Conservation (phyloP, 2,113 vertebrate genomes). For the Equus quagga region DNA sequence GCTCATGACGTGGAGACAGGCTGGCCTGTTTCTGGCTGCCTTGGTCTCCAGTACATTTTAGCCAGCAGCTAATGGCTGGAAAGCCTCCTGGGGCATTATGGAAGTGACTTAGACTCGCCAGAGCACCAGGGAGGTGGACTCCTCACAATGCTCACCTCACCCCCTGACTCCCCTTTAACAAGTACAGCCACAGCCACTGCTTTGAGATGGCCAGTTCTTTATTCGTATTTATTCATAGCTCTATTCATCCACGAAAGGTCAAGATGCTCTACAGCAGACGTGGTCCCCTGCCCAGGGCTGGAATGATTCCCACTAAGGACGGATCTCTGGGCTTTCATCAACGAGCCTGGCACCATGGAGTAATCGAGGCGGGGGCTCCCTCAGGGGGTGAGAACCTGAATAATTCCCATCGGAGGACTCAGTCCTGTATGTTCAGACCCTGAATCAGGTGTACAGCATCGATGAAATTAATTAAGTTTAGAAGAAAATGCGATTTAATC, state of each 20-base stretch:
- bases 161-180: neutral
- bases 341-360: neutral
- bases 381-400: neutral
- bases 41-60: neutral
- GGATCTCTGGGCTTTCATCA: neutral
- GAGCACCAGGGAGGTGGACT: neutral
- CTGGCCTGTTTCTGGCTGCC: neutral
- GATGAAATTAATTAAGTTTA: neutral
- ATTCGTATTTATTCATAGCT: slow-evolving; percentile 24
- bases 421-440: neutral
- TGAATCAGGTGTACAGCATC: neutral
- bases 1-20: neutral
- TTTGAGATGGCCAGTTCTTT: neutral
- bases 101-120: neutral
- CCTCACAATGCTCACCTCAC: neutral
- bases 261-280: neutral
- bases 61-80: too few species aligned
- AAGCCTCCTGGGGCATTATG: neutral
- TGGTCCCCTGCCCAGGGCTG: too few species aligned
- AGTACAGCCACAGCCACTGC: neutral
- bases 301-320: neutral
- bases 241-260: neutral
- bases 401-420: neutral
- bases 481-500: neutral
- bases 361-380: neutral